A percentile compares a stretch with the other conserved stretches of the same genome.
phyloP scores from a whole-genome alignment of 2,797 vertebrate species.

The Artibeus lituratus region DNA sequence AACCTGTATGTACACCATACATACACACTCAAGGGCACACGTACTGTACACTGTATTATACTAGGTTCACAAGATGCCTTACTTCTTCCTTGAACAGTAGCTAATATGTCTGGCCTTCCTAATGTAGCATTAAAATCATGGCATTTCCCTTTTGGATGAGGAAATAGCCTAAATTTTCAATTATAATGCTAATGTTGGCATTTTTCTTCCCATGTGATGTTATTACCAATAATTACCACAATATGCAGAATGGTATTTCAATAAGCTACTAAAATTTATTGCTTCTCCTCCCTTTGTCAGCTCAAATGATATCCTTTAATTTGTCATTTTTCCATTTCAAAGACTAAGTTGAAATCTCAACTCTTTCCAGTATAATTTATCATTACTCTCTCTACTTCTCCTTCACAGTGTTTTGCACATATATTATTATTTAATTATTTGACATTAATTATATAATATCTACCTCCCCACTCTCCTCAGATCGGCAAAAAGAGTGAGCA shows the following conservation, averaged over 20 bases:
- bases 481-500: background rate
- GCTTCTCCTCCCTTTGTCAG: background rate
- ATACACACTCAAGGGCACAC: background rate
- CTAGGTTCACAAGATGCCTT: background rate
- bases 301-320: background rate
- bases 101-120: background rate
- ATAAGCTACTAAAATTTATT: conserved; percentile 1
- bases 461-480: background rate
- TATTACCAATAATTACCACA: conserved; percentile 34
- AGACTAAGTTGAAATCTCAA: background rate
- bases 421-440: conserved; percentile 2
- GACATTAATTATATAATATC: background rate
- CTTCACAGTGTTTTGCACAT: background rate
- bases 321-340: background rate
- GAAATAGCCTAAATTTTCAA: background rate
- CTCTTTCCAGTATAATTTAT: background rate
- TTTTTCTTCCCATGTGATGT: background rate
- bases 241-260: background rate
- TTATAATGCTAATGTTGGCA: background rate
- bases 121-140: background rate
- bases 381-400: background rate
- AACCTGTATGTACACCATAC: background rate
- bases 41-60: background rate
- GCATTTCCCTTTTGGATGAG: background rate
- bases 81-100: background rate